Conservation (phyloP, 2,888 invertebrate species). For the Cantharis rufa region DNA sequence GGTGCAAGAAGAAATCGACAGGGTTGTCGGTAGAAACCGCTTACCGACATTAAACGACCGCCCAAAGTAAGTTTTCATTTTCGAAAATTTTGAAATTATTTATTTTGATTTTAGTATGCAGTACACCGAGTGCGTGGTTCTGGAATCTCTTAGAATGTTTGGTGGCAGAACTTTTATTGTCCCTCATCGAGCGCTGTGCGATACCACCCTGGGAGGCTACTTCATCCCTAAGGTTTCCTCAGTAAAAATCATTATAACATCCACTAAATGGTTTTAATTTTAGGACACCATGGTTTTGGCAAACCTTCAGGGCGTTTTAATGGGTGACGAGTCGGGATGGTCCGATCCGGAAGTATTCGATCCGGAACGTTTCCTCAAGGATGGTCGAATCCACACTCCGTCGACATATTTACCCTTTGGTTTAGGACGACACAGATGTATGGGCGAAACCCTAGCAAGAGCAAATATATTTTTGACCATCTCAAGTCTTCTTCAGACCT, state of each 20-base stretch:
- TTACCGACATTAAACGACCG: constrained; percentile 73
- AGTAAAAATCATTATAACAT: background rate
- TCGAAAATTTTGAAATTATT: background rate
- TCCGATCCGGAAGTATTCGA: constrained; percentile 72
- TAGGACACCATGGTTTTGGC: constrained; percentile 81
- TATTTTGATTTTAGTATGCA: constrained; percentile 66
- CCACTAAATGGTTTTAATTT: constrained; percentile 32
- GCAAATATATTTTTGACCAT: constrained; percentile 80
- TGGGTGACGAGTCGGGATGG: constrained; percentile 67
- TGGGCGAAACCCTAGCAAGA: constrained; percentile 79
- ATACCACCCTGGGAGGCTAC: constrained; percentile 74
- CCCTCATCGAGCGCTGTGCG: constrained; percentile 76
- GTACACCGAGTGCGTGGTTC: constrained; percentile 76
- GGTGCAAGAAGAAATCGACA: constrained; percentile 78
- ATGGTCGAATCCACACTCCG: constrained; percentile 63
- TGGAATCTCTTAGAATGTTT: constrained; percentile 80
- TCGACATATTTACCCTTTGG: constrained; percentile 80
- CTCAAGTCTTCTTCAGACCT: constrained; percentile 73
- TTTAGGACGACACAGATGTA: constrained; percentile 76
- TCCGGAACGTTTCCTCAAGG: constrained; percentile 74
- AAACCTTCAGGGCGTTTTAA: constrained; percentile 73
- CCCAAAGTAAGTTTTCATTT: constrained; percentile 60
- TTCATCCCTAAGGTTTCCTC: constrained; percentile 73
- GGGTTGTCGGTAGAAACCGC: constrained; percentile 70
- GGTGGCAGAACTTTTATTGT: constrained; percentile 78